phyloP scores from a whole-genome alignment of 1,140 invertebrate genomes.

The Dinoponera quadriceps region DNA sequence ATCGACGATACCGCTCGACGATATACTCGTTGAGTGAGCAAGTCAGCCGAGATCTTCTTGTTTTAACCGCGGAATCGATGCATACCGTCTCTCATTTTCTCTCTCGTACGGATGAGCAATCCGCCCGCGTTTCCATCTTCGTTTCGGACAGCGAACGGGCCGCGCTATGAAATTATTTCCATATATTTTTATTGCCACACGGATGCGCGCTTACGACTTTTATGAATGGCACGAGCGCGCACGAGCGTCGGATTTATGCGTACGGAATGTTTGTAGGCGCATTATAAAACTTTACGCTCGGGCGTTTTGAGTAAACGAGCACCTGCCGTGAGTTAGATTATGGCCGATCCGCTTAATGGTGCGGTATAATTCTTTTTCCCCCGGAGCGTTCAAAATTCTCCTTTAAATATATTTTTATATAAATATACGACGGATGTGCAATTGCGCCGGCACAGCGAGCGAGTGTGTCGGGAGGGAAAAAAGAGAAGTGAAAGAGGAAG shows the following conservation, averaged over 20 bases:
- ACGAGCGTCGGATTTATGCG: neutral
- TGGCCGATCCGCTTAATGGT: conserved; percentile 24
- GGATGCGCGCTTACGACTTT: neutral
- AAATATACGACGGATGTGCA: conserved; percentile 14
- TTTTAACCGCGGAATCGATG: too few species aligned
- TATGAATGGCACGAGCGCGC: neutral
- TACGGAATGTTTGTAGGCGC: conserved; percentile 40
- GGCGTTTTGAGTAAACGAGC: conserved; percentile 42
- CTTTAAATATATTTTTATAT: conserved; percentile 1
- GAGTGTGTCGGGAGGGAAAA: neutral
- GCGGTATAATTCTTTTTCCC: conserved; percentile 18
- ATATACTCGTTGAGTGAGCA: too few species aligned
- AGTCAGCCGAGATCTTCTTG: too few species aligned
- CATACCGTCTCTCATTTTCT: too few species aligned
- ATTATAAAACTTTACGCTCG: conserved; percentile 50
- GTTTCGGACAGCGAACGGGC: too few species aligned
- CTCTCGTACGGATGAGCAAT: neutral
- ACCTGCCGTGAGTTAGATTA: conserved; percentile 38
- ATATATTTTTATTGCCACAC: conserved; percentile 24
- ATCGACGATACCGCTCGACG: neutral
- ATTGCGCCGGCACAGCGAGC: neutral
- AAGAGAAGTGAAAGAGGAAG: neutral
- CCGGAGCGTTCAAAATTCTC: neutral
- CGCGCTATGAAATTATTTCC: neutral
- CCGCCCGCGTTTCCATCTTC: neutral